Evolutionary conservation across 2,797 vertebrate genomes (phyloP), one percentile per base, ranked within the genome.

Genomic region (Spheniscus humboldti): DNA sequence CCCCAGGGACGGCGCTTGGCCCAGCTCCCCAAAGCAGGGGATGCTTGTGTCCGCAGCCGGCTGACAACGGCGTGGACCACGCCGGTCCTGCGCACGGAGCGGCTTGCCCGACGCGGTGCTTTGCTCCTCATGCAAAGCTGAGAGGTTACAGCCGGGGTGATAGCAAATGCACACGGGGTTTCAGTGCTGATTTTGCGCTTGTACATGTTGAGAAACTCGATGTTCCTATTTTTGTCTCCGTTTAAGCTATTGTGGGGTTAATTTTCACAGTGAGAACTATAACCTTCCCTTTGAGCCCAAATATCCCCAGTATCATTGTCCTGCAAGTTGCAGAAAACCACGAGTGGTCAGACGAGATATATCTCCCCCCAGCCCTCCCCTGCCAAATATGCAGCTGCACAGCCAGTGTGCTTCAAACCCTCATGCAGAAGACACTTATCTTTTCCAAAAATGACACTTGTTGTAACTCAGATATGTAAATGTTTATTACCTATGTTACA

Each of bases 181-280:
- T 47, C 20, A 3, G 37, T 35, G 68, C 76, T 22, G 59, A 18
- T 60, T 47, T 47, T 3, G 1, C 3, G 1, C 11, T 73, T 8
- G 27, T 11, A 18, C 18, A 3, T 14, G 11, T 14, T 67, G 47
- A 62, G 68, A 75, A 71, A 39, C 8, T 8, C 9, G 2, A 5
- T 5, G 0, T 24, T 92, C 25, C 37, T 31, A 0, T 6, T 67
- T 68, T 31, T 45, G 20, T 24, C 52, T 52, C 33, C 1, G 0
- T 4, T 73, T 25, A 39, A 57, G 31, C 45, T 56, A 4, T 10
- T 17, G 30, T 17, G 69, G 66, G 57, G 33, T 71, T 77, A 8
- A 33, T 92, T 86, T 69, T 77, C 68, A 41, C 33, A 10, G 52
- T 6, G 43, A 47, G 43, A 41, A 41, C 66, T 55, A 3, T 15